Evolutionary conservation across 1,140 invertebrate species (phyloP), one percentile per base, ranked within the genome.

Genomic region (Zaprionus vittiger): DNA sequence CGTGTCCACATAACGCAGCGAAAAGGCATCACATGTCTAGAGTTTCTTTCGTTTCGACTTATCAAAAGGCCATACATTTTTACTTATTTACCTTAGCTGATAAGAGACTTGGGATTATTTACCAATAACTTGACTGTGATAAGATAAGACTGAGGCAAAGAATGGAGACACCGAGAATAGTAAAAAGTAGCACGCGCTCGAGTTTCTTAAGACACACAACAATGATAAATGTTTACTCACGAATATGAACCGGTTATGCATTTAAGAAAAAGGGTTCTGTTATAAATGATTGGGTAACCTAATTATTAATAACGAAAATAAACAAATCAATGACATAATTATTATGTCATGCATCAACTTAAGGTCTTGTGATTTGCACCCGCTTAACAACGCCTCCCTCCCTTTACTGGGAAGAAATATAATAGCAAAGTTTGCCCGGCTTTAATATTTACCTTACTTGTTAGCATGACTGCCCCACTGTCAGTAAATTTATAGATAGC

Each of bases 31-130:
- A 89, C 85, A 89, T 89, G 85, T 54, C 75, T 68, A 20, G 55
- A 34, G 47, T 62, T 73, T 75, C 60, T 56, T 84, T 78, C 55
- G 17, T 64, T 12, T 56, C 3, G 28, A 59, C 75, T 86, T 85
- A 86, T 86, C 79, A 52, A 24, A 17, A 57, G 28, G 44, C 59
- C 77, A 83, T 67, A 80, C 72, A 83, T 61, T 76, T 65, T 63
- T 62, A 73, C 59, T 66, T 77, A 68, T 77, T 64, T 66, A 60
- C 65, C 64, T 78, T 28, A 57, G 34, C 64, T 90, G 85, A 90
- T 89, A 89, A 84, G 73, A 82, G 66, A 64, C 24, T 37, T 59
- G 75, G 68, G 82, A 79, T 90, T 89, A 89, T 89, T 89, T 89
- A 90, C 82, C 82, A 91, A 90, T 89, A 67, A 80, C 72, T 85